Evolutionary conservation across 2,888 invertebrate genomes (phyloP).

Genomic region (Drosophila ezoana): DNA sequence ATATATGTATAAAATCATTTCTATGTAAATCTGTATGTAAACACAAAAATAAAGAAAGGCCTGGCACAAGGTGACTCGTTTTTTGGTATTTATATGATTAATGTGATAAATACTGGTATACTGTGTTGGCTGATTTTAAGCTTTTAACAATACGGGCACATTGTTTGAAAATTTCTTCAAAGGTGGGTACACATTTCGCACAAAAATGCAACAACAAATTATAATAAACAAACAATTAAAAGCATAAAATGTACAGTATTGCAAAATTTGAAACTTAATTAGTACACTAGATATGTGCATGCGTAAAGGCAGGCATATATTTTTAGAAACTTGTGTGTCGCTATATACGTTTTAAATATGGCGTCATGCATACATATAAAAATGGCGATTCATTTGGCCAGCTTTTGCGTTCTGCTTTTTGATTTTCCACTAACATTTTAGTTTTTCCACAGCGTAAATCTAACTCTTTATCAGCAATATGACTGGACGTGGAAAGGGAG

Average conservation of each 20-base stretch:
- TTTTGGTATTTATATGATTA: conserved; percentile 4
- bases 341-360: conserved; percentile 8
- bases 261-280: background rate
- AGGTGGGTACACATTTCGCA: conserved; percentile 36
- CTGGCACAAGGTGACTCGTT: conserved; percentile 23
- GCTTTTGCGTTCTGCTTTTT: conserved; percentile 9
- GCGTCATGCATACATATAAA: conserved; percentile 28
- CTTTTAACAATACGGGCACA: conserved; percentile 1
- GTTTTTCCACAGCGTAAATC: conserved; percentile 17
- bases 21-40: background rate
- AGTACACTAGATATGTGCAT: background rate
- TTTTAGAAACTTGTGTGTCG: background rate
- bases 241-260: background rate
- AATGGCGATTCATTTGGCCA: conserved; percentile 39
- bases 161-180: conserved; percentile 21
- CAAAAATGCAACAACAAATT: conserved; percentile 17
- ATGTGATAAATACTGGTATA: background rate
- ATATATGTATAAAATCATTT: background rate
- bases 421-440: background rate
- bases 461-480: conserved; percentile 83
- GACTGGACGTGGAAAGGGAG: conserved; percentile 93
- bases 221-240: conserved; percentile 15
- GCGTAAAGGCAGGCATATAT: background rate
- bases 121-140: background rate
- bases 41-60: conserved; percentile 2